phyloP scores from a whole-genome alignment of 2,888 invertebrate species.

The Ochropleura plecta region DNA sequence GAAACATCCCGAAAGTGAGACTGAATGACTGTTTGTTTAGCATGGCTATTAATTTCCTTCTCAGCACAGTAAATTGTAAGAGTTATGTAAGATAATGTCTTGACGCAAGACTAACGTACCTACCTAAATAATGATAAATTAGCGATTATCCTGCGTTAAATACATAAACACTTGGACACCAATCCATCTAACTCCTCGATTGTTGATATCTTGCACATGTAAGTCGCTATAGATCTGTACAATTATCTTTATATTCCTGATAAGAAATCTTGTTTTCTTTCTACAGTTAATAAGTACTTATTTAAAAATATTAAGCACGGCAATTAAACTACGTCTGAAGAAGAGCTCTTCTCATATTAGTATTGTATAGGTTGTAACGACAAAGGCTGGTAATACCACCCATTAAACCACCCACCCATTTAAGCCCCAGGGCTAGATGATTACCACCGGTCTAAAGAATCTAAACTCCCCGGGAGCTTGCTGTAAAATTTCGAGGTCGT shows the following conservation, averaged over 20 bases:
- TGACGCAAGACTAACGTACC: conserved; percentile 4
- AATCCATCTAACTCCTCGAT: conserved; percentile 18
- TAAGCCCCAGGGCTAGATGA: too few relatives aligned
- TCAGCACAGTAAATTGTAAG: not conserved
- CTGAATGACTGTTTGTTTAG: not conserved
- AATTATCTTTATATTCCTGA: conserved; percentile 20
- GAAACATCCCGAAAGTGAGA: not conserved
- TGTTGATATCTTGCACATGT: conserved; percentile 29
- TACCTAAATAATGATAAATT: conserved; percentile 15
- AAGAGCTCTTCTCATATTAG: not conserved
- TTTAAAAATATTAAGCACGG: too few relatives aligned
- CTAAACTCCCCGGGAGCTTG: not conserved
- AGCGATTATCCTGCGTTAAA: conserved; percentile 30
- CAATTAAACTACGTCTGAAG: not conserved
- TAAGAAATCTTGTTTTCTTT: conserved; percentile 12
- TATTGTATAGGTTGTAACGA: not conserved
- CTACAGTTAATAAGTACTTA: not conserved
- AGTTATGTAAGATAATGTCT: conserved; percentile 24
- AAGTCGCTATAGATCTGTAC: conserved; percentile 16
- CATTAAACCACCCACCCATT: too few relatives aligned
- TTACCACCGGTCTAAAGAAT: not conserved
- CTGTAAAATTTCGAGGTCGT: not conserved
- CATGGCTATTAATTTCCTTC: not conserved
- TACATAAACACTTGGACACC: conserved; percentile 15
- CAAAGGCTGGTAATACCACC: not conserved